Percentiles rank a stretch among this genome's conserved stretches.
phyloP scores from a whole-genome alignment of 2,113 vertebrate genomes.

The Cettia cetti region DNA sequence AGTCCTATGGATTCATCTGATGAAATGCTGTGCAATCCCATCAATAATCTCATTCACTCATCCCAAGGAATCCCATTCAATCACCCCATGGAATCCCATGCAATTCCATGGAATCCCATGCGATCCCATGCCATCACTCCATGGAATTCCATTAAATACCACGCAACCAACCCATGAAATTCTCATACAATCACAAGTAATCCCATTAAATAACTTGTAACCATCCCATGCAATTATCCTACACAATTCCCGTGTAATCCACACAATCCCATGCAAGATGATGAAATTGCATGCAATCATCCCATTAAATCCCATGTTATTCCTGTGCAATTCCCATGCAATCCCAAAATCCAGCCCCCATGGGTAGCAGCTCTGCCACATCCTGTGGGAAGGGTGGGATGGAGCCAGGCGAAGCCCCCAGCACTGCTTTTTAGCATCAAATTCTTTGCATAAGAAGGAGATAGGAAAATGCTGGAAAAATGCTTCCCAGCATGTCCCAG shows the following conservation, averaged over 20 bases:
- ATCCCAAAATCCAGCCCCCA: not conserved
- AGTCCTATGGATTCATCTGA: not conserved
- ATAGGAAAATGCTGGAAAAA: conserved; percentile 1
- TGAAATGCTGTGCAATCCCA: not conserved
- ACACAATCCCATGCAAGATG: not conserved
- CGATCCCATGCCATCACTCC: not conserved
- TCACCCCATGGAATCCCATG: not conserved
- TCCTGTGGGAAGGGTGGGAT: not conserved
- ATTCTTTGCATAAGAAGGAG: conserved; percentile 26
- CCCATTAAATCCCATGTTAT: not conserved
- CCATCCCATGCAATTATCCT: not conserved
- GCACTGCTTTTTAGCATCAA: not conserved
- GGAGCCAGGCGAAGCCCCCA: not conserved
- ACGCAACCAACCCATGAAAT: not conserved
- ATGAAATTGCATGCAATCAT: not conserved
- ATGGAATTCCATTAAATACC: not conserved
- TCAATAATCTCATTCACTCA: not conserved
- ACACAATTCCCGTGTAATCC: not conserved
- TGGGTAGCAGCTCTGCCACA: accelerated
- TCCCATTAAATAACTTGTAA: not conserved
- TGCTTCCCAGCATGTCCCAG: not conserved
- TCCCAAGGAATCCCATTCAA: not conserved
- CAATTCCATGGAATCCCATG: not conserved
- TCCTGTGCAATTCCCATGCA: not conserved
- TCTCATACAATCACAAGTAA: too few species aligned